Base-by-base conservation (phyloP, 2,797 vertebrate species). In the Naso thynnoides region DNA sequence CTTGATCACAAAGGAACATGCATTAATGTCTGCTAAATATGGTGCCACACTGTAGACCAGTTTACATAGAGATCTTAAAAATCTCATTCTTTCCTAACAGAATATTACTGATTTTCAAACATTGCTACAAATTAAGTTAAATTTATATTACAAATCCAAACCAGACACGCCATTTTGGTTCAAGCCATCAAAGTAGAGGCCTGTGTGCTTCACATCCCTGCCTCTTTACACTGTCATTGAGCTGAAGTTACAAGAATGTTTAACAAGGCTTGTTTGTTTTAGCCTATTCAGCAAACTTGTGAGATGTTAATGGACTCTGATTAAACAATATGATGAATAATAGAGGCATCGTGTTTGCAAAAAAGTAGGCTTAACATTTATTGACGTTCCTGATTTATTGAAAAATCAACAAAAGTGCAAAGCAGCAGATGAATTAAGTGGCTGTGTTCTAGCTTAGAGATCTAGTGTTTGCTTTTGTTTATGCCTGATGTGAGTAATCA, bases 381-480 rank as follows among this genome's bases (percentile, higher is more conserved):
- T 42, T 44, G 7, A 26, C 29, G 5, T 5, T 23, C 56, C 39
- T 42, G 10, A 33, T n/a, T n/a, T n/a, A 60, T 41, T 65, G 18
- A 18, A 70, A 4, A 70, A 36, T 18, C 24, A 8, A n/a, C 33
- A 11, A 36, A 3, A 36, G 1, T 26, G 18, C 16, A n/a, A 44
- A 31, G 48, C 11, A 44, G 15, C 47, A 64, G 15, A 19, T 15
- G 24, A 0, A 6, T 39, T 2, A 21, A 8, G 18, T 2, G 0
- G n/a, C 27, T 19, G 3, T 24, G 44, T 23, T 47, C 8, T 48
- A 48, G 47, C 19, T n/a, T n/a, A 7, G 23, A 31, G 13, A 48
- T 31, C 67, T n/a, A n/a, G n/a, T 27, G 31, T 39, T 53, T 31
- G 36, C 27, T 39, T 16, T 27, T 69, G n/a, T 62, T 48, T 21